Conservation (phyloP, 2,888 invertebrate genomes). For the Mythimna albipuncta region DNA sequence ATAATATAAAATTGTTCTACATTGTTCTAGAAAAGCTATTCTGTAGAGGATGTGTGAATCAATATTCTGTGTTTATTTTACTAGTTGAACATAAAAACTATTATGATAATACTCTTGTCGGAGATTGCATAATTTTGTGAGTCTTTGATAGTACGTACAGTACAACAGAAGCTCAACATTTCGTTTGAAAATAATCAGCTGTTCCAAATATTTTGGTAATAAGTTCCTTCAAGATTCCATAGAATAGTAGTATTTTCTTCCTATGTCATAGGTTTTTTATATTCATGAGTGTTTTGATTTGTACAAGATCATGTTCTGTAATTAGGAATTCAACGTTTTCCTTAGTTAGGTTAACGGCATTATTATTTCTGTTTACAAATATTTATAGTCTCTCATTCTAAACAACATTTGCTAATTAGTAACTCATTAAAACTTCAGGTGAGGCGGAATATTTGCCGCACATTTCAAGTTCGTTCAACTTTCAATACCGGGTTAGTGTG, state of each 20-base stretch:
- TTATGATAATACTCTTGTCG: constrained; percentile 23
- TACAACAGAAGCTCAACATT: not conserved
- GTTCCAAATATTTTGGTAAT: constrained; percentile 3
- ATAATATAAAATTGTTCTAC: constrained; percentile 40
- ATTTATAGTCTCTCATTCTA: constrained; percentile 1
- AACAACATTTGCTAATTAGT: constrained; percentile 21
- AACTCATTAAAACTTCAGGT: constrained; percentile 15
- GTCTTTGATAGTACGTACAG: constrained; percentile 6
- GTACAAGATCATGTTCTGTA: not conserved
- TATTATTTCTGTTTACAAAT: constrained; percentile 20
- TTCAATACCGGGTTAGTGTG: constrained; percentile 49
- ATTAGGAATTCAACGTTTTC: constrained; percentile 7
- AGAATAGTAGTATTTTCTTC: too few species aligned
- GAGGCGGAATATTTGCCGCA: constrained; percentile 36
- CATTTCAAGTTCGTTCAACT: constrained; percentile 57
- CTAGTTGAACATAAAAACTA: constrained; percentile 13
- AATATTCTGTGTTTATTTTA: constrained; percentile 23
- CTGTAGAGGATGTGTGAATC: constrained; percentile 7
- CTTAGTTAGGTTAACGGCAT: not conserved
- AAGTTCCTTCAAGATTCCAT: not conserved
- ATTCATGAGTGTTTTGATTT: not conserved
- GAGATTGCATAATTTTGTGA: constrained; percentile 36
- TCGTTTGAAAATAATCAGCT: constrained; percentile 24
- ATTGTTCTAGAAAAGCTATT: constrained; percentile 36
- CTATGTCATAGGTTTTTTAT: not conserved